phyloP scores from a whole-genome alignment of 2,113 vertebrate species.

The Ailuropoda melanoleuca region DNA sequence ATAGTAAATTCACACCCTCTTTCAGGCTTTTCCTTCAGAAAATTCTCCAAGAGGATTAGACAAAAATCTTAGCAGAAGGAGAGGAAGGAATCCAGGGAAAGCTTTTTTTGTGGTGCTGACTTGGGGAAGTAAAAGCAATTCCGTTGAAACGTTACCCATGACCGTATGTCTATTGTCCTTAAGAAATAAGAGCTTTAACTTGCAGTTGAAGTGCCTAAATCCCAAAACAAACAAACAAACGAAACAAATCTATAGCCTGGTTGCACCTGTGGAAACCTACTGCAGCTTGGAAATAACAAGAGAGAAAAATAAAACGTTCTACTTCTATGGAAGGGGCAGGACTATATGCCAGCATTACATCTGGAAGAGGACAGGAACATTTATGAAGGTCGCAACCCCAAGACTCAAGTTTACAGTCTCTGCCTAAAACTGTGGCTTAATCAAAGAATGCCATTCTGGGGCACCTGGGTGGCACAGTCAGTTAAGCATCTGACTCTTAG shows the following conservation, averaged over 20 bases:
- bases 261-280: neutral
- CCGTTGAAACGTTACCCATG: neutral
- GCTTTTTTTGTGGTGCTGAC: neutral
- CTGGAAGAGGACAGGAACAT: neutral
- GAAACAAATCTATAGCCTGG: neutral
- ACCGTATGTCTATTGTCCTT: neutral
- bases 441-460: neutral
- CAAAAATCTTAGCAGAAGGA: neutral
- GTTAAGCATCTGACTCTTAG: neutral
- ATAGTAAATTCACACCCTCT: neutral
- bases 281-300: neutral
- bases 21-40: neutral
- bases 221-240: neutral
- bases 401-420: neutral
- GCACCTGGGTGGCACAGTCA: neutral
- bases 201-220: neutral
- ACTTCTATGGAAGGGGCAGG: neutral
- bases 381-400: neutral
- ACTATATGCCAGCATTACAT: neutral
- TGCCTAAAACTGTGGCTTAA: neutral
- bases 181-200: neutral
- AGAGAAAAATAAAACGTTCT: neutral
- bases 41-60: neutral
- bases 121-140: neutral
- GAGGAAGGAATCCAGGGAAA: neutral